Percentiles rank a stretch among this genome's conserved stretches.
phyloP scores from a whole-genome alignment of 2,888 invertebrate species.

The Aricia artaxerxes region DNA sequence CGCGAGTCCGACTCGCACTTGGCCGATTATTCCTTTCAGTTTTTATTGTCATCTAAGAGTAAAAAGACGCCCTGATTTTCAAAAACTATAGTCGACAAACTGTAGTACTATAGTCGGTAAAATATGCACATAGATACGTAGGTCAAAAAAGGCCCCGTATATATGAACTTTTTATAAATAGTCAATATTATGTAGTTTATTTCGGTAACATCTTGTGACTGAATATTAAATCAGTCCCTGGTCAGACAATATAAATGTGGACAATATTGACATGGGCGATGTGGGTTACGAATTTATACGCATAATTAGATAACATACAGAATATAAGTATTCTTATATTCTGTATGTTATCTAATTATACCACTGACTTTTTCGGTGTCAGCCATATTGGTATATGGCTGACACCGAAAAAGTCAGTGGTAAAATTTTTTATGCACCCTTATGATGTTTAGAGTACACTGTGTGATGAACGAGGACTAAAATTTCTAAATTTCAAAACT shows the following conservation, averaged over 20 bases:
- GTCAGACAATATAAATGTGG: background rate
- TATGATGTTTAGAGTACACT: background rate
- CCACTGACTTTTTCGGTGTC: no score
- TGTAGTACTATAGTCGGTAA: no score
- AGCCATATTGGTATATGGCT: background rate
- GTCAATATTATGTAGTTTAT: background rate
- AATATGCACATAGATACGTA: no score
- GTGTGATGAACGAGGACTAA: background rate
- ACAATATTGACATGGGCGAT: background rate
- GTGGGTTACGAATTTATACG: background rate
- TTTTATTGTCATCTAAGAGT: no score
- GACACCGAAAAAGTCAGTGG: background rate
- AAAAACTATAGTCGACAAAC: no score
- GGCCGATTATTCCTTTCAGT: no score
- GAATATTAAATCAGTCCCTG: background rate
- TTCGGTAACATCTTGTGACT: background rate
- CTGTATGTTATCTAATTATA: no score
- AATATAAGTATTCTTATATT: background rate
- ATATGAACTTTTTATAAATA: background rate
- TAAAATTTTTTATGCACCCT: background rate
- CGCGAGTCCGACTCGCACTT: no score
- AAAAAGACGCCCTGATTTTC: no score
- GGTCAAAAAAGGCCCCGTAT: no score
- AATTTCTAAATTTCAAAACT: no score
- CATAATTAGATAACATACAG: slow-evolving; percentile 8